A percentile compares a stretch with the other conserved stretches of the same genome.
These are phyloP conservation scores for Enteromius viviparus DNA, from an alignment of 2,797 vertebrate genomes.

Conservation along the genomic window DNA sequence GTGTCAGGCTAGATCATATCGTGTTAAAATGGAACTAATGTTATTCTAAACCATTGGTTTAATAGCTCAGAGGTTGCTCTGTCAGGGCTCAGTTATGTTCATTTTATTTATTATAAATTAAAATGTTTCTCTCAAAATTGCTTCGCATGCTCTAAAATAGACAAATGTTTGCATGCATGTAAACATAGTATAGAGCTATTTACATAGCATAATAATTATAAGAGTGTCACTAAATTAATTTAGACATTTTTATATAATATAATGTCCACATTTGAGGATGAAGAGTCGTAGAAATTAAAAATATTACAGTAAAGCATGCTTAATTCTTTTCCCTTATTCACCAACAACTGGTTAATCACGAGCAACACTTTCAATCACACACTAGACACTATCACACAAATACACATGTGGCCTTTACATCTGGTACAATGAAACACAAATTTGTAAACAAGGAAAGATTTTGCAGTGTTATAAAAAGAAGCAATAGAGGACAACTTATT, in stretches of 20 bases:
- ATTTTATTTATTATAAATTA: not conserved
- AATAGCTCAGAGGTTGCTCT: not conserved
- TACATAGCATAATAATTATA: too few species aligned
- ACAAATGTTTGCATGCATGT: not conserved
- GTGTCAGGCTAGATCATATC: not conserved
- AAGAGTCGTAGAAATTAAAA: too few species aligned
- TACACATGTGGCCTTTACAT: not conserved
- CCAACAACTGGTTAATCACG: not conserved
- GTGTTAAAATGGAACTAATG: not conserved
- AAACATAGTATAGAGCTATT: too few species aligned
- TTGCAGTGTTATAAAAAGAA: not conserved
- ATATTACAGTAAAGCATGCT: not conserved
- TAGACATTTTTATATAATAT: too few species aligned
- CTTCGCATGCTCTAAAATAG: not conserved
- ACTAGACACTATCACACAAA: not conserved
- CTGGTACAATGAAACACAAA: not conserved
- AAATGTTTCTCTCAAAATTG: too few species aligned
- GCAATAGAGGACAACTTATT: not conserved
- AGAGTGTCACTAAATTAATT: too few species aligned
- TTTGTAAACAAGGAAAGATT: not conserved
- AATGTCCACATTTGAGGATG: too few species aligned
- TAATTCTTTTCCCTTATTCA: not conserved
- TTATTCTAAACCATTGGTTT: not conserved
- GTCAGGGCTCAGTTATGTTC: not conserved
- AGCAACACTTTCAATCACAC: not conserved